Percentiles rank a stretch among this genome's conserved stretches.
phyloP scores from a whole-genome alignment of 2,113 vertebrate genomes.

The Castor canadensis region DNA sequence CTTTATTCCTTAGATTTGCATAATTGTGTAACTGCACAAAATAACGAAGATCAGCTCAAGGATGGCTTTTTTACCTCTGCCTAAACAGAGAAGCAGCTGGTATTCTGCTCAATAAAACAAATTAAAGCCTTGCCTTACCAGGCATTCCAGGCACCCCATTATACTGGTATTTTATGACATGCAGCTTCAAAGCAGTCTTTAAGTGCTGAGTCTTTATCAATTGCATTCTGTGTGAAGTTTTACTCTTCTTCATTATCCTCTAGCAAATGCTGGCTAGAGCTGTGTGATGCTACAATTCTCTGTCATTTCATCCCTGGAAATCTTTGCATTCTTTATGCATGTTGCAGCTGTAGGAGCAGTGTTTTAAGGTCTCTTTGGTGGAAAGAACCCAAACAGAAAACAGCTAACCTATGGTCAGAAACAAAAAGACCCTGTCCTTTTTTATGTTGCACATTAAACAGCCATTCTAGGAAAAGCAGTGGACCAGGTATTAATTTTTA shows the following conservation, averaged over 20 bases:
- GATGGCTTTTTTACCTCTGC: conserved; percentile 61
- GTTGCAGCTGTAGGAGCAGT: background rate
- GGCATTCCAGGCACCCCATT: conserved; percentile 57
- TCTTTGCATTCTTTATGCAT: conserved; percentile 49
- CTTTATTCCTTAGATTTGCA: conserved; percentile 50
- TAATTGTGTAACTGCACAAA: conserved; percentile 15
- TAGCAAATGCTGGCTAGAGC: conserved; percentile 60
- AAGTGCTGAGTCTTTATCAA: conserved; percentile 67
- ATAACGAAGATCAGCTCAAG: conserved; percentile 12
- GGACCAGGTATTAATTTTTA: background rate
- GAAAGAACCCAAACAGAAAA: background rate
- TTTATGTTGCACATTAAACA: background rate
- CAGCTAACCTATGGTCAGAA: conserved; percentile 20
- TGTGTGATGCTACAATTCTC: conserved; percentile 35
- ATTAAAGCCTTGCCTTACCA: conserved; percentile 61
- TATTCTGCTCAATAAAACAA: conserved; percentile 65
- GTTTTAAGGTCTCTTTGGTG: conserved; percentile 54
- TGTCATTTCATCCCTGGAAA: conserved; percentile 24
- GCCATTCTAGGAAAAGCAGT: background rate
- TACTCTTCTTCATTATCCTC: conserved; percentile 33
- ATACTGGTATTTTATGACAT: conserved; percentile 65
- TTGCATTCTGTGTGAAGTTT: conserved; percentile 58
- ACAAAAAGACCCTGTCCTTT: conserved; percentile 35
- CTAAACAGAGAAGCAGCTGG: conserved; percentile 70
- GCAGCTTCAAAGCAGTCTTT: conserved; percentile 57